Base-by-base conservation (phyloP, 2,797 vertebrate genomes). In the Gymnopithys bicolor region DNA sequence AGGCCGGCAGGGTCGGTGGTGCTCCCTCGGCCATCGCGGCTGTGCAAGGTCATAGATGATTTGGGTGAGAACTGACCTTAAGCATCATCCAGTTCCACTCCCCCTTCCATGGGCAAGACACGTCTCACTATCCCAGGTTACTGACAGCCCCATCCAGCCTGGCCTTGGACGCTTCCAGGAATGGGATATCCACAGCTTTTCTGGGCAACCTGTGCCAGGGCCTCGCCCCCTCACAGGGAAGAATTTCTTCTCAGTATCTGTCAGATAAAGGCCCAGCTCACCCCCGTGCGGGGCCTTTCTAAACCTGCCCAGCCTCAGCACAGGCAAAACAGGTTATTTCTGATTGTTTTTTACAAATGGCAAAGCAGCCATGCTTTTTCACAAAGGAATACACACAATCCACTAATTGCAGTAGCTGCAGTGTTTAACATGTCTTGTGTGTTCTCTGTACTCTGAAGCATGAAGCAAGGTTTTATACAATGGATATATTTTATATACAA, bases 351-450 rank as follows among this genome's bases (percentile, higher is more conserved):
- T 92, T 33, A 32, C n/a, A 60, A 67, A 19, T 2, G 53, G 48
- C 23, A 64, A 56, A 66, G 28, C 51, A 53, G 3, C 35, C 0
- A 0, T 53, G 37, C 30, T 46, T 64, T 52, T 45, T 27, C 45
- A 21, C 32, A 7, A 7, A 19, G 37, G 25, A 55, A 35, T 12
- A 13, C 28, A 9, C 28, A 45, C 39, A 39, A 37, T 15, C 35
- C 32, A 2, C 48, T 32, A 9, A 0, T 7, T 48, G 16, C 27
- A 22, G 17, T 1, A 28, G 41, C 16, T 14, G 23, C 39, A 37
- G 27, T 5, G 6, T 33, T 75, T 55, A n/a, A 28, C 11, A 4
- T 6, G 7, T 10, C 25, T 21, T 6, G 28, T 0, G 0, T n/a
- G 27, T 48, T 60, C n/a, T 48, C 55, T 2, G 0, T 30, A 4